Evolutionary conservation across 2,888 invertebrate species (phyloP).

Genomic region (Pollenia angustigena): DNA sequence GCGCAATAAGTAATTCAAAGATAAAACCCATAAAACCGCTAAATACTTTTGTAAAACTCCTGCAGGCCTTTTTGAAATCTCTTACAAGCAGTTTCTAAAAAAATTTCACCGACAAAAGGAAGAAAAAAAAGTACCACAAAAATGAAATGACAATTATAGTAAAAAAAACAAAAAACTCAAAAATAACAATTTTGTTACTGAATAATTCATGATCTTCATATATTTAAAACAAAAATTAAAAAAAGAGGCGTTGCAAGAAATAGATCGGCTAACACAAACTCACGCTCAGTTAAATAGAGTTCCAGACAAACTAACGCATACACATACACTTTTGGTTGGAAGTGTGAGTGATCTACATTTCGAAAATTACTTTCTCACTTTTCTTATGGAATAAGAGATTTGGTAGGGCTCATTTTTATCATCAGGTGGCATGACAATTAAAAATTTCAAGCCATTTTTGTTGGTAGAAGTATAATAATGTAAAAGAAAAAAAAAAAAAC

Average conservation of each 20-base stretch:
- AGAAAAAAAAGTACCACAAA: constrained; percentile 50
- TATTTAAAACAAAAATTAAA: background rate
- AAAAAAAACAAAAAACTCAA: constrained; percentile 38
- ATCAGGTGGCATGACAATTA: constrained; percentile 80
- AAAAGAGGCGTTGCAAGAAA: constrained; percentile 62
- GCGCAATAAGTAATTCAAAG: constrained; percentile 14
- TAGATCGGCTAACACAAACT: constrained; percentile 30
- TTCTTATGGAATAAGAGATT: constrained; percentile 33
- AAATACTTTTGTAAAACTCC: constrained; percentile 31
- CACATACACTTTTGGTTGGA: background rate
- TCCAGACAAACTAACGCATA: background rate
- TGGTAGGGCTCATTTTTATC: constrained; percentile 65
- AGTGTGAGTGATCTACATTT: constrained; percentile 41
- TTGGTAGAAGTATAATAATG: constrained; percentile 22
- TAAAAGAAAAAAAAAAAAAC: constrained; percentile 31
- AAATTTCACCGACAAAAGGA: constrained; percentile 22
- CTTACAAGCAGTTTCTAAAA: constrained; percentile 29
- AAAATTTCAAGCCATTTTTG: constrained; percentile 69
- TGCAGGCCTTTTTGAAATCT: constrained; percentile 17
- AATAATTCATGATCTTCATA: constrained; percentile 20
- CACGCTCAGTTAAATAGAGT: background rate
- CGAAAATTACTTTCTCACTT: constrained; percentile 71
- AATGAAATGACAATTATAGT: constrained; percentile 66
- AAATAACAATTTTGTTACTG: constrained; percentile 27
- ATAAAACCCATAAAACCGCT: constrained; percentile 60